Base-by-base conservation (phyloP, 2,113 vertebrate species). In the Onychorhynchus coronatus region DNA sequence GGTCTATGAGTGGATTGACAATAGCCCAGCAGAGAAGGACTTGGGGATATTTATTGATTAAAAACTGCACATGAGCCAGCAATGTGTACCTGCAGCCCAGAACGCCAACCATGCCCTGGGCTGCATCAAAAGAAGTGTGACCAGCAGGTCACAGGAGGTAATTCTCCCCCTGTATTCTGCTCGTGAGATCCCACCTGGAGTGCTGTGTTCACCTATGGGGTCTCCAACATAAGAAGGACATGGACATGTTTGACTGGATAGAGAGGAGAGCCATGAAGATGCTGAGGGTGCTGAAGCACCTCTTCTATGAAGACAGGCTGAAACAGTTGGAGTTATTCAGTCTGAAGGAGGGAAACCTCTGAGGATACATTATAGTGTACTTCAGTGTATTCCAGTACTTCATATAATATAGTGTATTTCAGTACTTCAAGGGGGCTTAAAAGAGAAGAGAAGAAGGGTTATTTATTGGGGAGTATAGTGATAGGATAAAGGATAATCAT, bases 231-330 rank as follows among this genome's bases (percentile, higher is more conserved):
- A 47, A 47, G 21, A 47, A 44, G 14, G 37, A 46, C 30, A 16
- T 9, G 16, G 33, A 53, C 14, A 6, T 31, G 4, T 1, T 47
- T 0, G 2, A 78, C 6, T 1, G 0, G 2, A 14, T 59, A 59
- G 10, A 53, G 50, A 59, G 18, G 28, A 63, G 12, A 12, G 12
- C 5, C 31, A 25, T 6, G 3, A 42, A 61, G n/a, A 47, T 73
- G 37, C 18, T 59, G 17, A 23, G 21, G 1, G 14, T 21, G 8
- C 6, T 72, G 24, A 9, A 66, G 23, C 27, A 78, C 15, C 20
- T n/a, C 7, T 12, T 5, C 5, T 35, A 2, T 33, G 55, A 88
- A 24, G 30, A 72, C 30, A 42, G 19, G 6, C 19, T 73, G 47
- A 67, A 31, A 52, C 6, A 61, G 15, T 2, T 67, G 30, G 3